Percentiles rank a stretch among this genome's conserved stretches.
Conservation (phyloP, 2,797 vertebrate species). For the Bradypodion pumilum region DNA sequence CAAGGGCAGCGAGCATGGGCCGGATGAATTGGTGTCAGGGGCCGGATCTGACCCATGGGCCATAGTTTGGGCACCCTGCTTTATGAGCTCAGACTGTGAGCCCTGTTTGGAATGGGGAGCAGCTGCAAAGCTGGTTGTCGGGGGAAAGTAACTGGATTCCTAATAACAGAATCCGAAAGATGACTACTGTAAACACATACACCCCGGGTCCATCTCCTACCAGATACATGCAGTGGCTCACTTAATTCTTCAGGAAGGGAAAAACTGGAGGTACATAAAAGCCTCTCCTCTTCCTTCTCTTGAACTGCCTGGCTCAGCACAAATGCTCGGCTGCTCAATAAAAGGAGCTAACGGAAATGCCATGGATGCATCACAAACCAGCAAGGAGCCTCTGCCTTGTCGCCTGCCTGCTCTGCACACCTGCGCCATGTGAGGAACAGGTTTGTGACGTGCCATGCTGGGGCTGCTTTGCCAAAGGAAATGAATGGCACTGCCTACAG, state of each 20-base stretch:
- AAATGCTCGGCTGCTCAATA: slow-evolving; percentile 64
- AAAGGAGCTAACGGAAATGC: slow-evolving; percentile 75
- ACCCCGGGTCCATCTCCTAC: slow-evolving; percentile 26
- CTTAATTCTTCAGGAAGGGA: slow-evolving; percentile 23
- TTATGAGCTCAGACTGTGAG: slow-evolving; percentile 33
- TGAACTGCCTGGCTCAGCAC: slow-evolving; percentile 77
- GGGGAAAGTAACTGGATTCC: slow-evolving; percentile 56
- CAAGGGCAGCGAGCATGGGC: too few species aligned
- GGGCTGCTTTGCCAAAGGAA: slow-evolving; percentile 50
- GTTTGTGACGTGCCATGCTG: slow-evolving; percentile 74
- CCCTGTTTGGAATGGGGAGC: slow-evolving; percentile 56
- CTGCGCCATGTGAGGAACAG: slow-evolving; percentile 80
- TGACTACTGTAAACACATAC: too few species aligned
- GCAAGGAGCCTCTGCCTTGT: slow-evolving; percentile 71
- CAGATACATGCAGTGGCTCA: slow-evolving; percentile 18
- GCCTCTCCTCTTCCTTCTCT: slow-evolving; percentile 65
- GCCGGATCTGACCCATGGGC: too few species aligned
- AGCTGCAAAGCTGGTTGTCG: slow-evolving; percentile 55
- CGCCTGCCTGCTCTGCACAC: slow-evolving; percentile 75
- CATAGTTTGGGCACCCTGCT: too few species aligned
- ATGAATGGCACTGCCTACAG: slow-evolving; percentile 35
- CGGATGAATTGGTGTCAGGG: too few species aligned
- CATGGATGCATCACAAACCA: neutral
- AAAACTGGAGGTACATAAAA: slow-evolving; percentile 31
- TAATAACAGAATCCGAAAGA: slow-evolving; percentile 49